A percentile compares a stretch with the other conserved stretches of the same genome.
Conservation (phyloP, 2,797 vertebrate genomes). For the Catharus ustulatus region DNA sequence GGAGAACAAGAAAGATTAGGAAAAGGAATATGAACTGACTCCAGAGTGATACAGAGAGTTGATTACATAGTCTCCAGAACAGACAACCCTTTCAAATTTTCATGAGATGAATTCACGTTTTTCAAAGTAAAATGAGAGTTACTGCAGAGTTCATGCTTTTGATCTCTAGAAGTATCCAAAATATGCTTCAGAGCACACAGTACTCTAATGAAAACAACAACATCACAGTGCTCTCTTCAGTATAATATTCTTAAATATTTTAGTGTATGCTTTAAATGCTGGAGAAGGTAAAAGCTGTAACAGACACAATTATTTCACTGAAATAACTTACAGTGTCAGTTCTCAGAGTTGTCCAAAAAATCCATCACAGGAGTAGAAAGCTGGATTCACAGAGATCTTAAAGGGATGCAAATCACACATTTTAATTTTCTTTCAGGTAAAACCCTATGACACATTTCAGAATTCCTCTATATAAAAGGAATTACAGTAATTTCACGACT, state of each 20-base stretch:
- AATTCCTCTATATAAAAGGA: background rate
- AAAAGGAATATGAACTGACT: background rate
- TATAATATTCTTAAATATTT: background rate
- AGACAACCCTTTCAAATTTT: slow-evolving; percentile 21
- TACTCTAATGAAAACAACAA: background rate
- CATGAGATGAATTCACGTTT: background rate
- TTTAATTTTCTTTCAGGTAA: background rate
- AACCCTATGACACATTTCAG: background rate
- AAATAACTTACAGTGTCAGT: background rate
- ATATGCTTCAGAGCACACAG: background rate
- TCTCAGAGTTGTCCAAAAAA: background rate
- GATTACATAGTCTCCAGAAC: slow-evolving; percentile 33
- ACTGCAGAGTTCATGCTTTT: background rate
- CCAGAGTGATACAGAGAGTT: background rate
- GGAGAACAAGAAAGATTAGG: background rate
- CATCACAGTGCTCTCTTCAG: background rate
- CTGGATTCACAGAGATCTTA: background rate
- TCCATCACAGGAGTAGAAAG: background rate
- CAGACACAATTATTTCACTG: background rate
- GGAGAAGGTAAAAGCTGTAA: background rate
- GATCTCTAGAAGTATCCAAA: background rate
- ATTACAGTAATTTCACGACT: no score
- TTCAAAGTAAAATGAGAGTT: background rate
- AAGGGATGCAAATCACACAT: background rate
- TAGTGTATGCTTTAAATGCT: background rate